Percentiles rank a stretch among this genome's conserved stretches.
Conservation (phyloP, 2,113 vertebrate species). For the Phalacrocorax pelagicus region DNA sequence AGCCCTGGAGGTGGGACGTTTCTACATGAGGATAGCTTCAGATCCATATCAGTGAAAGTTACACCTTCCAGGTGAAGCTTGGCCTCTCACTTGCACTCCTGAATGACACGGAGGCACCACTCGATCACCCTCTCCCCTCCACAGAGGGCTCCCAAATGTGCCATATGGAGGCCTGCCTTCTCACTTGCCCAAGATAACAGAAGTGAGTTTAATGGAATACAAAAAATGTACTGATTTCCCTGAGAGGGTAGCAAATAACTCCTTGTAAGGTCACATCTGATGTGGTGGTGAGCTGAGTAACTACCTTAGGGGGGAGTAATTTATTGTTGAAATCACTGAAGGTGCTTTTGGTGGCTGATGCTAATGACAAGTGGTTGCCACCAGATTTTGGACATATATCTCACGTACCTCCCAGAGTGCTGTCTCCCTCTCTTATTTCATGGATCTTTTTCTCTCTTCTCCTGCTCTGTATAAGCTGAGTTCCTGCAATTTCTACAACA, state of each 20-base stretch:
- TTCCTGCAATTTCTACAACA: not conserved
- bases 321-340: not conserved
- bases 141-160: not conserved
- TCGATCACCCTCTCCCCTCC: not conserved
- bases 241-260: not conserved
- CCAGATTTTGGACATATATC: not conserved
- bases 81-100: not conserved
- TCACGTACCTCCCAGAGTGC: not conserved
- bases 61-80: not conserved
- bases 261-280: not conserved
- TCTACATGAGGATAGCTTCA: not conserved
- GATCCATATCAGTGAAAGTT: not conserved
- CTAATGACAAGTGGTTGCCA: not conserved
- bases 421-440: not conserved
- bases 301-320: not conserved
- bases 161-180: accelerated
- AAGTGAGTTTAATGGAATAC: not conserved
- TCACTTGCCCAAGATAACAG: not conserved
- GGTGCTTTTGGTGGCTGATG: not conserved
- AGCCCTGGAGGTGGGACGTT: not conserved
- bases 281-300: not conserved
- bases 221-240: not conserved
- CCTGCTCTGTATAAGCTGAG: not conserved
- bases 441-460: not conserved
- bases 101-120: not conserved